Evolutionary conservation across 2,888 invertebrate species (phyloP), one percentile per base, ranked within the genome.

Genomic region (Dichetophora obliterata): DNA sequence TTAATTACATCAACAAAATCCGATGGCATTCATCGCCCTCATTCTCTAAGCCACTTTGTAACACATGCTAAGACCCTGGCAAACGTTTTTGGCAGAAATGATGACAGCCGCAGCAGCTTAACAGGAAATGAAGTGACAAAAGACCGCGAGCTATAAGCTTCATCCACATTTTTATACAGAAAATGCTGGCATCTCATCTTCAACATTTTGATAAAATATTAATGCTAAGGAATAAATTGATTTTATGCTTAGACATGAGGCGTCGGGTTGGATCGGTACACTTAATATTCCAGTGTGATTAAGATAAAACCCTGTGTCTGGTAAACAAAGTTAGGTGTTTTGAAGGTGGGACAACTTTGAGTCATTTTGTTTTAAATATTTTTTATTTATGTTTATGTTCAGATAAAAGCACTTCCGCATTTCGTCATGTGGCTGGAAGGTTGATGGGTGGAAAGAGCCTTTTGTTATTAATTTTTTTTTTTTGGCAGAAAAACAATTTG

Each of bases 41-140:
- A 14, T 34, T 5, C 37, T 43, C 43, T 66, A 66, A 66, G 37
- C 66, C 66, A 66, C 50, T 68, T 66, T 48, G 22, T 27, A 68
- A 43, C 68, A 68, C 50, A 68, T 27, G 68, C 63, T 9, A 14
- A 59, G 27, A 14, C 27, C 14, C 27, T 24, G 59, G 59, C 8
- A 59, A 59, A 19, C 16, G 27, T 59, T 59, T 59, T 59, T 59
- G 59, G n/a, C 66, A 66, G 37, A 19, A 22, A 43, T 22, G 31
- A 16, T 24, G 22, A 6, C 69, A 69, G 48, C 22, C 16, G 52
- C 50, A 27, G 19, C 52, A 22, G 24, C 24, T 31, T 24, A 69
- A 24, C 50, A 69, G 69, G 69, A 52, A 52, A 69, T 69, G 57
- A 57, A 71, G 71, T 34, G 54, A 71, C 34, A 24, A 54, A 57